Conservation (phyloP, 2,888 invertebrate genomes). For the Tridacna gigas region DNA sequence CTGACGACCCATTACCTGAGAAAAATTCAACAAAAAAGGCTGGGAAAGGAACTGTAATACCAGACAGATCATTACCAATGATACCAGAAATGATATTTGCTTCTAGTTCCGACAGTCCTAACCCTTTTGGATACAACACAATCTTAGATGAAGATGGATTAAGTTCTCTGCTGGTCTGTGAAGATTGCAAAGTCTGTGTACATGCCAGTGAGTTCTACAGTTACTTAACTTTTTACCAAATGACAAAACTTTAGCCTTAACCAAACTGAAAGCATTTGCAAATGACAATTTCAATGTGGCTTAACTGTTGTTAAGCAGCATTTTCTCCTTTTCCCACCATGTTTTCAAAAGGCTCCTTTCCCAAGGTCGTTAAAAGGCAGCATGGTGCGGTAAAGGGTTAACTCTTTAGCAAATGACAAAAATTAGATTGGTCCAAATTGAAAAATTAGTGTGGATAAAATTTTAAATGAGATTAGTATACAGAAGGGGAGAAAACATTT, state of each 20-base stretch:
- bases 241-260: background rate
- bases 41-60: background rate
- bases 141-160: slow-evolving; percentile 77
- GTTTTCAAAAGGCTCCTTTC: too few relatives aligned
- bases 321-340: too few relatives aligned
- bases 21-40: background rate
- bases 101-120: slow-evolving; percentile 75
- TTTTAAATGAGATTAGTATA: too few relatives aligned
- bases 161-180: slow-evolving; percentile 86
- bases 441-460: too few relatives aligned
- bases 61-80: slow-evolving; percentile 75
- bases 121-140: slow-evolving; percentile 72
- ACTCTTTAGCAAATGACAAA: too few relatives aligned
- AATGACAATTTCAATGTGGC: too few relatives aligned
- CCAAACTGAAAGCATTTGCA: too few relatives aligned
- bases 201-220: slow-evolving; percentile 86
- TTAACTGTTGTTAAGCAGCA: too few relatives aligned
- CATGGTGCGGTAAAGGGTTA: too few relatives aligned
- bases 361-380: too few relatives aligned
- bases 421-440: too few relatives aligned
- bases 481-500: background rate
- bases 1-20: background rate
- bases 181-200: slow-evolving; percentile 87
- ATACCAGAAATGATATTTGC: slow-evolving; percentile 83
- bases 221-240: background rate